Evolutionary conservation across 2,797 vertebrate species (phyloP).

Genomic region (Capromys pilorides): DNA sequence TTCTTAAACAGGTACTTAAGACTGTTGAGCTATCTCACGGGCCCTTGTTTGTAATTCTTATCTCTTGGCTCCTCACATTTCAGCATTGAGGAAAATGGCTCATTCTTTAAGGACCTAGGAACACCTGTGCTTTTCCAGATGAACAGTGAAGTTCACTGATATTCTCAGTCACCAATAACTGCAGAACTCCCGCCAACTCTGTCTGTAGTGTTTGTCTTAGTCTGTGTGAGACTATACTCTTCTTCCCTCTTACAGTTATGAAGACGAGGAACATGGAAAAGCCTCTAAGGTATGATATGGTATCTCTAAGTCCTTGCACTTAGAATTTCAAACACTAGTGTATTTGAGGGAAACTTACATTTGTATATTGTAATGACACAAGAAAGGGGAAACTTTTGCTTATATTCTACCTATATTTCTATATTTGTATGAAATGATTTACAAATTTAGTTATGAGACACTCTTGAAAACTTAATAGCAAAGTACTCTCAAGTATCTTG

Average conservation of each 20-base stretch:
- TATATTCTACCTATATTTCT: background rate
- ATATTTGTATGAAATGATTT: background rate
- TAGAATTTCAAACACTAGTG: constrained; percentile 7
- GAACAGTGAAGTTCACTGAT: background rate
- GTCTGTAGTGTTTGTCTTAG: background rate
- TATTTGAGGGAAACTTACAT: background rate
- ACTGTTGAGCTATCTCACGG: too few species aligned
- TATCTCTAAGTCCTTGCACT: constrained; percentile 5
- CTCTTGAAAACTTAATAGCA: constrained; percentile 70
- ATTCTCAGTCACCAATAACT: background rate
- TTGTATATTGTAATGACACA: background rate
- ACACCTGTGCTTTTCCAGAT: background rate
- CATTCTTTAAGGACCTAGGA: background rate
- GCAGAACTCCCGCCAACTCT: background rate
- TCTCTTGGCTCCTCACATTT: background rate
- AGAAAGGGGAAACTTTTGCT: background rate
- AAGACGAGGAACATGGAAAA: background rate
- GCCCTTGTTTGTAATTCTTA: background rate
- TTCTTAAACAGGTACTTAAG: too few species aligned
- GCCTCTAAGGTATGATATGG: background rate
- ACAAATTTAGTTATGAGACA: constrained; percentile 67
- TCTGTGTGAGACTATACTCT: background rate
- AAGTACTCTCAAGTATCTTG: background rate
- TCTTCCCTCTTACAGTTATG: background rate
- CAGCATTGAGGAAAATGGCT: background rate